Percentiles rank a stretch among this genome's conserved stretches.
phyloP scores from a whole-genome alignment of 1,140 invertebrate species.

The Trichonephila inaurata region DNA sequence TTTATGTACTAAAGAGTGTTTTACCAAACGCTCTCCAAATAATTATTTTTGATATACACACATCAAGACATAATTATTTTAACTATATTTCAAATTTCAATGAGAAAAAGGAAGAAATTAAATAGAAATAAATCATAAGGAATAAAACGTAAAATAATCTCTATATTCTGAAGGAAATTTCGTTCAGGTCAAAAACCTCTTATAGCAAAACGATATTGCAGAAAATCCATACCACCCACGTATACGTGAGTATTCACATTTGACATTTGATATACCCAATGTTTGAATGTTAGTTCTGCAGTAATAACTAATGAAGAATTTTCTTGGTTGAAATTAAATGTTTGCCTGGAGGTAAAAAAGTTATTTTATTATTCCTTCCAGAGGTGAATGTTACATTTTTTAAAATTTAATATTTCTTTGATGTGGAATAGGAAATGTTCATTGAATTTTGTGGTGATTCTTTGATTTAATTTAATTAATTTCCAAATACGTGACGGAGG shows the following conservation, averaged over 20 bases:
- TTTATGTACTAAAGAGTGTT: too few species aligned
- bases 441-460: not conserved
- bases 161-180: not conserved
- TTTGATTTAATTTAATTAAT: not conserved
- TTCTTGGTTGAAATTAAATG: not conserved
- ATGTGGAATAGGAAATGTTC: not conserved
- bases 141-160: too few species aligned
- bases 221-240: not conserved
- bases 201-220: not conserved
- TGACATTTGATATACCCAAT: not conserved
- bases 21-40: too few species aligned
- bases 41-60: too few species aligned
- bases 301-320: not conserved
- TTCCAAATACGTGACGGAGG: not conserved
- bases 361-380: not conserved
- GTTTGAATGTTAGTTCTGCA: not conserved
- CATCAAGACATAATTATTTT: too few species aligned
- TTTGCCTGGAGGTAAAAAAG: not conserved
- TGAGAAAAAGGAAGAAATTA: too few species aligned
- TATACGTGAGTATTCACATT: not conserved
- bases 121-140: too few species aligned
- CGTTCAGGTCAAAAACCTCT: not conserved
- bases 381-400: not conserved
- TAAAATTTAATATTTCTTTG: not conserved
- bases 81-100: too few species aligned